Evolutionary conservation across 2,888 invertebrate species (phyloP).

Genomic region (Metacarcinus magister): DNA sequence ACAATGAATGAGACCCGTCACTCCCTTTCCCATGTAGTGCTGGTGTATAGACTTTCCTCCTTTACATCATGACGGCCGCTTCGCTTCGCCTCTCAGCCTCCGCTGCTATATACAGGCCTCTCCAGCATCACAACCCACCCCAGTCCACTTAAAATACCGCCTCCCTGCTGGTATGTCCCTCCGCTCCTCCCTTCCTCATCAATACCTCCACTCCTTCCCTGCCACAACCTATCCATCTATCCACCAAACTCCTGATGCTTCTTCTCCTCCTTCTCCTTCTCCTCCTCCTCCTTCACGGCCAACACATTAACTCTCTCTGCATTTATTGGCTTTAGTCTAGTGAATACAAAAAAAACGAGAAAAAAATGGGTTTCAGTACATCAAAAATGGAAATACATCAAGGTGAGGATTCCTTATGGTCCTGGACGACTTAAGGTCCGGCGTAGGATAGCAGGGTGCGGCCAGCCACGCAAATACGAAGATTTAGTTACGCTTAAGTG

Average conservation of each 20-base stretch:
- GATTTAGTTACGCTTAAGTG: conserved; percentile 3
- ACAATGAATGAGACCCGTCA: neutral
- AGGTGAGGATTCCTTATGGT: no score
- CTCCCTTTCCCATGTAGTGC: neutral
- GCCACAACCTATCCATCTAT: neutral
- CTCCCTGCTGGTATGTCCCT: neutral
- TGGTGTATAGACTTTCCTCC: neutral
- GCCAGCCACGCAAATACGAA: neutral
- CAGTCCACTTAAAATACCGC: neutral
- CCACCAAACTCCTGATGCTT: neutral
- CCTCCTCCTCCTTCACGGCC: neutral
- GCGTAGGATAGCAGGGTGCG: conserved; percentile 28
- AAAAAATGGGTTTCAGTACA: neutral
- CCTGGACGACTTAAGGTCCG: neutral
- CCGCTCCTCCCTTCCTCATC: conserved; percentile 3
- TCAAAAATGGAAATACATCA: neutral
- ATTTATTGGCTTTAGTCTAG: neutral
- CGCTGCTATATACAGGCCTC: neutral
- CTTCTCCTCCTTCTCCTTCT: neutral
- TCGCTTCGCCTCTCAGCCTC: neutral
- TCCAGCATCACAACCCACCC: no score
- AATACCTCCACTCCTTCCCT: neutral
- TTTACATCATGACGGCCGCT: neutral
- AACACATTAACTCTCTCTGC: neutral
- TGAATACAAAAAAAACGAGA: neutral